Evolutionary conservation across 2,113 vertebrate genomes (phyloP).

Genomic region (Ammodytes marinus): DNA sequence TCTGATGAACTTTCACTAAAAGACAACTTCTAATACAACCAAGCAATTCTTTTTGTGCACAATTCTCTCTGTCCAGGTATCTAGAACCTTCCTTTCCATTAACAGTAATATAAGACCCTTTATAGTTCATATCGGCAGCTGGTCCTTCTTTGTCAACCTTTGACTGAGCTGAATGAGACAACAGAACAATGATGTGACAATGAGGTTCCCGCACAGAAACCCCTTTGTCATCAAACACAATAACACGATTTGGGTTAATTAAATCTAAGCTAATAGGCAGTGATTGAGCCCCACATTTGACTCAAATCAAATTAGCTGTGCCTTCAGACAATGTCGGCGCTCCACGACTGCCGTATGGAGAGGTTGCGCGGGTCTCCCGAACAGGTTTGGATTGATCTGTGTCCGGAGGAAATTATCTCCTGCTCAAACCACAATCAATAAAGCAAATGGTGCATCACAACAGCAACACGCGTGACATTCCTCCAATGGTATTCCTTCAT

Average conservation of each 20-base stretch:
- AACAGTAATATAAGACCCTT: conserved; percentile 49
- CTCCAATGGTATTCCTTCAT: not conserved
- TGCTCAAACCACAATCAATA: conserved; percentile 57
- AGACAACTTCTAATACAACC: not conserved
- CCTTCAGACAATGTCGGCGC: conserved; percentile 66
- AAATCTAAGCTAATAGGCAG: conserved; percentile 83
- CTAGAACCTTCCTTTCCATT: conserved; percentile 38
- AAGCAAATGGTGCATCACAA: conserved; percentile 13
- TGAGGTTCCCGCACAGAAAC: conserved; percentile 77
- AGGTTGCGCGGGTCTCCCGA: conserved; percentile 66
- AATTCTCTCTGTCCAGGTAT: conserved; percentile 54
- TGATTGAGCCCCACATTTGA: conserved; percentile 80
- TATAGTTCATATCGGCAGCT: conserved; percentile 63
- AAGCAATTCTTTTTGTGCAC: not conserved
- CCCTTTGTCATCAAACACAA: conserved; percentile 85
- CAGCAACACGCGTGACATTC: not conserved
- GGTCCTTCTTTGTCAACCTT: conserved; percentile 70
- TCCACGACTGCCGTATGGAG: conserved; percentile 48
- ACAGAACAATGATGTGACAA: conserved; percentile 83
- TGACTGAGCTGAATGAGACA: conserved; percentile 77
- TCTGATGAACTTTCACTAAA: not conserved
- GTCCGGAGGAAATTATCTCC: conserved; percentile 44
- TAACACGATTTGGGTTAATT: conserved; percentile 85
- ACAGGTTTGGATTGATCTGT: conserved; percentile 78
- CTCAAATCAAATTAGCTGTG: conserved; percentile 82